Evolutionary conservation across 1,140 invertebrate genomes (phyloP).

Genomic region (Heliconius eleuchia): DNA sequence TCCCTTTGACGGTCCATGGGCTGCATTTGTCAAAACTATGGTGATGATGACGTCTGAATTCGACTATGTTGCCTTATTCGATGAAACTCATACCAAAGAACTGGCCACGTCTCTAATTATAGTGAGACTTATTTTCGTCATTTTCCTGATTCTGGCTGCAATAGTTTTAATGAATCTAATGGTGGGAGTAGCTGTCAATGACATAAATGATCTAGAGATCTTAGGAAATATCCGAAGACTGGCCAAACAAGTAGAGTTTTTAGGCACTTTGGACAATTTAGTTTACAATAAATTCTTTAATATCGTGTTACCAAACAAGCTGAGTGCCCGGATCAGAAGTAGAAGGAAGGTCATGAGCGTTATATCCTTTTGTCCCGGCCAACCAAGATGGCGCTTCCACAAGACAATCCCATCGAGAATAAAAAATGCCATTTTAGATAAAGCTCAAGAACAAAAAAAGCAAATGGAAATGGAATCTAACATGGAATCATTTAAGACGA

Average conservation of each 20-base stretch:
- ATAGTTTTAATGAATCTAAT: conserved; percentile 85
- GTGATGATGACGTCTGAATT: conserved; percentile 84
- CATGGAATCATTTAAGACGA: conserved; percentile 50
- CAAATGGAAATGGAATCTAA: conserved; percentile 54
- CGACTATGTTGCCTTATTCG: conserved; percentile 76
- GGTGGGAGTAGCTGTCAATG: conserved; percentile 84
- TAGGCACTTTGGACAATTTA: conserved; percentile 70
- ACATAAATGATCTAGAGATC: conserved; percentile 83
- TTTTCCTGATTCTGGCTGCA: conserved; percentile 84
- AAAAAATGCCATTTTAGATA: conserved; percentile 64
- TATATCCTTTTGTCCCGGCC: conserved; percentile 59
- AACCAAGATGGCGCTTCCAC: conserved; percentile 59
- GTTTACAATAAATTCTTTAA: conserved; percentile 64
- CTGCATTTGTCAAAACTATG: conserved; percentile 80
- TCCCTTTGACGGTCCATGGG: conserved; percentile 75
- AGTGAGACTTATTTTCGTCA: conserved; percentile 81
- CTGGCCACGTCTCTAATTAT: conserved; percentile 62
- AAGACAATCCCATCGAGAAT: conserved; percentile 59
- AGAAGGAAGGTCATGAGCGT: conserved; percentile 56
- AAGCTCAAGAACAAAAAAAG: conserved; percentile 63
- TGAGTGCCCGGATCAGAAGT: conserved; percentile 57
- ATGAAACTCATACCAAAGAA: conserved; percentile 58
- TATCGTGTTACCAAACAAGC: conserved; percentile 52
- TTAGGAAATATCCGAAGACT: conserved; percentile 77
- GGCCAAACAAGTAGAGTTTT: conserved; percentile 76